Base-by-base conservation (phyloP, 2,888 invertebrate genomes). In the Rhamnusium bicolor region DNA sequence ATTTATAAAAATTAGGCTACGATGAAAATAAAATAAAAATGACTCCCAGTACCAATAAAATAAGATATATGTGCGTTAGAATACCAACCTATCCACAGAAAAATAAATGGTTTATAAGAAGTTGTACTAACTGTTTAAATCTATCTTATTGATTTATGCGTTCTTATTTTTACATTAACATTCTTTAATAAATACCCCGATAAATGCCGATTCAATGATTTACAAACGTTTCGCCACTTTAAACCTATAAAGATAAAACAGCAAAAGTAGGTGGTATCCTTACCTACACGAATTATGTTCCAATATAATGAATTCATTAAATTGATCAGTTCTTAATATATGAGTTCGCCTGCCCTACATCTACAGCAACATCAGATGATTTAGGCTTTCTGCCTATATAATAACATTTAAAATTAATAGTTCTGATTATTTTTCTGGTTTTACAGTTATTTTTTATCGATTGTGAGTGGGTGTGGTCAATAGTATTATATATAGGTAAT, bases 111-210 rank as follows among this genome's bases (percentile, higher is more conserved):
- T 16, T 32, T 18, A 18, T 29, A 58, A 58, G 24, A 58, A 58
- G 14, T 32, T 18, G 32, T 32, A 58, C 18, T 58, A 32, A 58
- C 58, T 56, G 56, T 56, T 56, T 27, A 27, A 56, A 56, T 56
- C 56, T 46, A 46, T 61, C 61, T 61, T 32, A 46, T 21, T 61
- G 61, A 61, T 61, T 61, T 61, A 61, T 46, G 46, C 4, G 46
- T 46, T 46, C n/a, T 61, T 18, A 61, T 61, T 40, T 46, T 21
- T 21, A 46, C 61, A 29, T 40, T 61, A 61, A 46, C 61, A 46
- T 61, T 46, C 61, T 16, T 29, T 7, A 21, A 61, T 46, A 61
- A 61, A 61, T 61, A 21, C 40, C 19, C 40, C 18, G 18, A 6
- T 46, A 32, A 61, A 29, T 19, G 32, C 46, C 61, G 40, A 61